Percentiles rank a stretch among this genome's conserved stretches.
phyloP scores from a whole-genome alignment of 2,113 vertebrate genomes.

The Drymodes brunneopygia region DNA sequence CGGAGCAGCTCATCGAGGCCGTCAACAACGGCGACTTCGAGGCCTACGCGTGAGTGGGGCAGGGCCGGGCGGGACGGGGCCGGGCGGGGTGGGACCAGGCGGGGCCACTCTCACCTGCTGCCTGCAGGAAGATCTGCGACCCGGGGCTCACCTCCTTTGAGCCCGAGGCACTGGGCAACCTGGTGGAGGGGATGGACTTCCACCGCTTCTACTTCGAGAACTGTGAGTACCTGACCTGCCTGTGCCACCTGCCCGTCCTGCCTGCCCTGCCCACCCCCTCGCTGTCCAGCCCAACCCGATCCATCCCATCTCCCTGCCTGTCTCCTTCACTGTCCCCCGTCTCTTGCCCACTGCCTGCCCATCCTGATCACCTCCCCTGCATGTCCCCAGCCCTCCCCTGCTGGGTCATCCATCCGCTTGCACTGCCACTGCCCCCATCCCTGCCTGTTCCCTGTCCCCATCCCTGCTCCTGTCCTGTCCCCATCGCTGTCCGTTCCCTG shows the following conservation, averaged over 20 bases:
- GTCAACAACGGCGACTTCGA: constrained; percentile 97
- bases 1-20: constrained; percentile 94
- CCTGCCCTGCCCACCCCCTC: no score
- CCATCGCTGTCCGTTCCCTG: no score
- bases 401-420: no score
- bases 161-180: constrained; percentile 91
- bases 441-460: no score
- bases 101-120: background rate
- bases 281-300: background rate
- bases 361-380: background rate
- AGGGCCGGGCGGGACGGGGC: background rate
- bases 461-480: background rate
- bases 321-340: background rate
- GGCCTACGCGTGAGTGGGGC: constrained; percentile 89
- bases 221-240: constrained; percentile 71
- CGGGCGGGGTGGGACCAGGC: accelerated
- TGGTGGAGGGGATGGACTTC: constrained; percentile 99
- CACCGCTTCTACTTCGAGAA: constrained; percentile 98
- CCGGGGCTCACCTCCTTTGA: constrained; percentile 95
- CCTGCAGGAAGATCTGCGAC: constrained; percentile 91
- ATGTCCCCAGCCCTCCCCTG: background rate
- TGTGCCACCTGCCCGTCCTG: background rate
- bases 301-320: no score
- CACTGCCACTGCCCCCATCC: no score
- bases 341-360: background rate